A percentile compares a stretch with the other conserved stretches of the same genome.
These are phyloP conservation scores for Pyrocephalus nanus DNA, from an alignment of 2,797 vertebrate species.

Conservation along the genomic window DNA sequence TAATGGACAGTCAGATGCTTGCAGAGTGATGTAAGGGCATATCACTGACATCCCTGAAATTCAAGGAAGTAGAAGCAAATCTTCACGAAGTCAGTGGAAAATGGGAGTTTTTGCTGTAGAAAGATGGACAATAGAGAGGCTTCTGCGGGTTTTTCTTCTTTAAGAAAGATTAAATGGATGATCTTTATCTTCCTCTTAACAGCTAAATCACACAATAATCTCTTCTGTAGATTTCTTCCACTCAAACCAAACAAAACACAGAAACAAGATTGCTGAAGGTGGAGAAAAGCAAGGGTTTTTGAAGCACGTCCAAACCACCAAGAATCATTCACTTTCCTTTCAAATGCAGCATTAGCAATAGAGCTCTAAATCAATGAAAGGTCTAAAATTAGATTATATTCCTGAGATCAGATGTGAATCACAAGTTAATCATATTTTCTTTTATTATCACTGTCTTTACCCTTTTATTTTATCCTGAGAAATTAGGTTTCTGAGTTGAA, in stretches of 20 bases:
- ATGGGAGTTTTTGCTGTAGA: background rate
- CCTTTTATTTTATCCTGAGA: conserved; percentile 59
- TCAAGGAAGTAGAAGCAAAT: background rate
- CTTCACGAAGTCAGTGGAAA: background rate
- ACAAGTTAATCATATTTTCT: conserved; percentile 61
- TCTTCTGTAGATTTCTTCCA: conserved; percentile 3
- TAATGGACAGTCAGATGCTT: background rate
- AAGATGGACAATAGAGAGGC: background rate
- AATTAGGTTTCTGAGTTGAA: conserved; percentile 43
- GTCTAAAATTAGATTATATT: conserved; percentile 62
- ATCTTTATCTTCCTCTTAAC: conserved; percentile 14
- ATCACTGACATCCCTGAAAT: background rate
- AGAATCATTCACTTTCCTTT: conserved; percentile 50
- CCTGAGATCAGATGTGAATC: conserved; percentile 69
- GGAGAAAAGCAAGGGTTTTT: background rate
- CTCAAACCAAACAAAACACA: conserved; percentile 11
- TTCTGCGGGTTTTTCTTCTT: background rate
- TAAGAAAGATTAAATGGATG: background rate
- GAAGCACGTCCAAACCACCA: conserved; percentile 39
- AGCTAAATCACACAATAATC: background rate
- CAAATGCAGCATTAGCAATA: conserved; percentile 60
- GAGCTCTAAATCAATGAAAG: conserved; percentile 61
- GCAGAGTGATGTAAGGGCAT: background rate
- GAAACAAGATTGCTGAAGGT: background rate
- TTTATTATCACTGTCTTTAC: conserved; percentile 60